A percentile compares a stretch with the other conserved stretches of the same genome.
These are phyloP conservation scores for Lordiphosa fenestrarum DNA, from an alignment of 2,888 invertebrate species.

Conservation along the genomic window DNA sequence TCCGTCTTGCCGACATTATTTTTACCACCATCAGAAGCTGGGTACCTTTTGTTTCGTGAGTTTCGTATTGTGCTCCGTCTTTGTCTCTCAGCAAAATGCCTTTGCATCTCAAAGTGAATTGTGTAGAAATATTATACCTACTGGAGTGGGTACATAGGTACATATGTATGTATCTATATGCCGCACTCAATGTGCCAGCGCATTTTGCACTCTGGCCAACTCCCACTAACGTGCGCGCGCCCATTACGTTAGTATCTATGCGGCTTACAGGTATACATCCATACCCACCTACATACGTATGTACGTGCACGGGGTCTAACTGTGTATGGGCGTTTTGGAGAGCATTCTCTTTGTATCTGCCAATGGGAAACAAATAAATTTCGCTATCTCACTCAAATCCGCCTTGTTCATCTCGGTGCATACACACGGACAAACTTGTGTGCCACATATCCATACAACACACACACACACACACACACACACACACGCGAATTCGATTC, in stretches of 20 bases:
- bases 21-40: no score
- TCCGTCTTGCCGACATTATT: no score
- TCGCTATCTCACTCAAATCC: constrained; percentile 36
- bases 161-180: no score
- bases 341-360: constrained; percentile 27
- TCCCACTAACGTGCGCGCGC: constrained; percentile 6
- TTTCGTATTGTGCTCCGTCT: no score
- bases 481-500: background rate
- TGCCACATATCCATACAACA: no score
- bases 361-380: constrained; percentile 18
- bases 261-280: background rate
- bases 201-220: constrained; percentile 7
- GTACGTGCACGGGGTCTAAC: constrained; percentile 1
- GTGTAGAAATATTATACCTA: no score
- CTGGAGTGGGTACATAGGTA: no score
- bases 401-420: constrained; percentile 13
- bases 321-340: constrained; percentile 12
- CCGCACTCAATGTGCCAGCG: constrained; percentile 1
- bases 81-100: no score
- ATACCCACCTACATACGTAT: background rate
- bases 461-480: constrained; percentile 2
- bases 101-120: no score
- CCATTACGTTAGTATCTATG: constrained; percentile 1
- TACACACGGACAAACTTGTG: background rate
- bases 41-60: no score